Evolutionary conservation across 2,113 vertebrate genomes (phyloP).

Genomic region (Antigone vipio): DNA sequence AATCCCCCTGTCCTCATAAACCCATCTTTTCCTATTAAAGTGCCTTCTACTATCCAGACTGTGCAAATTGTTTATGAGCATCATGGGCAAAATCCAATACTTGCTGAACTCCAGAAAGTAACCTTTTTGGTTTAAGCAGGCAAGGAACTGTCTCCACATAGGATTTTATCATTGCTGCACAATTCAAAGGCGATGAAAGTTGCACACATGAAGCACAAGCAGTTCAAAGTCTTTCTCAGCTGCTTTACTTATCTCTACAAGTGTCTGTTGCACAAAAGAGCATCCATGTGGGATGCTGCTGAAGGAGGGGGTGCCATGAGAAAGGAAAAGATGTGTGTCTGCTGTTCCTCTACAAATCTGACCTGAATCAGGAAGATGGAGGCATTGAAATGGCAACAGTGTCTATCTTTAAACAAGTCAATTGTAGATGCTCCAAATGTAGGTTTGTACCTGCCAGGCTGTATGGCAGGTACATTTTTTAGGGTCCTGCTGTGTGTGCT

Average conservation of each 20-base stretch:
- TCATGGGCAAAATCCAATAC: not conserved
- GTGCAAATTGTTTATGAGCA: not conserved
- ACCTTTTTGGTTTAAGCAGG: not conserved
- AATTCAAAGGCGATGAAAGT: not conserved
- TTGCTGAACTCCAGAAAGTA: not conserved
- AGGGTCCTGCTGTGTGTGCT: not conserved
- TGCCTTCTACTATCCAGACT: not conserved
- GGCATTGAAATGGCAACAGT: not conserved
- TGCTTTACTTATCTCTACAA: not conserved
- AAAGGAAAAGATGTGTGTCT: not conserved
- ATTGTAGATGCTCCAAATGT: not conserved
- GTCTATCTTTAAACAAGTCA: not conserved
- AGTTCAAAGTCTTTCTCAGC: not conserved
- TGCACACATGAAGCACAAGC: accelerated
- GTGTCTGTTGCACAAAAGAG: not conserved
- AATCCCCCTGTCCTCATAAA: not conserved
- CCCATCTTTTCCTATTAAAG: not conserved
- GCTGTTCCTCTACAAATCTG: not conserved
- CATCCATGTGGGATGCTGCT: not conserved
- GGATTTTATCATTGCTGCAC: not conserved
- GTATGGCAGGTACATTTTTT: not conserved
- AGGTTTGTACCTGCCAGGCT: not conserved
- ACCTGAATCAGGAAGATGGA: not conserved
- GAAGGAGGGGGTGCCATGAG: not conserved
- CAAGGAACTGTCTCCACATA: not conserved